These are phyloP conservation scores for Metallyticus violacea DNA, from an alignment of 2,888 invertebrate genomes.

Conservation along the genomic window DNA sequence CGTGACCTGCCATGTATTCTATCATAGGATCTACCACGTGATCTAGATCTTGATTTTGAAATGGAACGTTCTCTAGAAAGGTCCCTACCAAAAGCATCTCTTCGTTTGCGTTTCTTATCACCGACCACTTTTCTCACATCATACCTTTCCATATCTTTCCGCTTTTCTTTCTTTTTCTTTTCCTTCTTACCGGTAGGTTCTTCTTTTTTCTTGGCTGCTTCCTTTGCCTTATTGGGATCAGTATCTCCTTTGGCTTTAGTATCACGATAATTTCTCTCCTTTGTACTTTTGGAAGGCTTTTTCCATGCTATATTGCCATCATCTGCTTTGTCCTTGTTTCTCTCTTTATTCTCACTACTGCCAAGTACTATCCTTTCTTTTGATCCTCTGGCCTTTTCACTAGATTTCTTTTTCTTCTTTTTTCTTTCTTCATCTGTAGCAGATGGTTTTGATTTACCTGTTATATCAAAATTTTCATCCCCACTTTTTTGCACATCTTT, in stretches of 20 bases:
- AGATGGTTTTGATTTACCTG: slow-evolving; percentile 24
- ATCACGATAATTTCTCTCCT: slow-evolving; percentile 71
- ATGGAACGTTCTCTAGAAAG: slow-evolving; percentile 51
- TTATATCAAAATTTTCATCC: slow-evolving; percentile 39
- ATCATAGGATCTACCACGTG: slow-evolving; percentile 42
- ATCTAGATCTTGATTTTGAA: slow-evolving; percentile 40
- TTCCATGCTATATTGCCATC: slow-evolving; percentile 63
- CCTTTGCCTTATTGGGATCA: slow-evolving; percentile 45
- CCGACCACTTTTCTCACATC: slow-evolving; percentile 77
- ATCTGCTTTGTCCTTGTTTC: slow-evolving; percentile 52
- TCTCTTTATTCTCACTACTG: slow-evolving; percentile 43
- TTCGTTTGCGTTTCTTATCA: slow-evolving; percentile 59
- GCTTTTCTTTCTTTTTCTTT: slow-evolving; percentile 56
- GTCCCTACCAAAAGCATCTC: slow-evolving; percentile 78
- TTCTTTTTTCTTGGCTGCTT: slow-evolving; percentile 43
- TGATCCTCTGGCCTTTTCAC: slow-evolving; percentile 33
- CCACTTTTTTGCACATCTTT: slow-evolving; percentile 39
- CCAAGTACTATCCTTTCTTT: slow-evolving; percentile 25
- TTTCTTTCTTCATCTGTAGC: slow-evolving; percentile 45
- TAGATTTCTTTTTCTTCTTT: slow-evolving; percentile 48
- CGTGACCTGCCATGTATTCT: slow-evolving; percentile 41
- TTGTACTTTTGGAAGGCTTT: slow-evolving; percentile 73
- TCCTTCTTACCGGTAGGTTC: slow-evolving; percentile 32
- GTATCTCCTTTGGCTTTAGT: slow-evolving; percentile 51
- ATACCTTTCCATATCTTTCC: slow-evolving; percentile 79